Percentiles rank a stretch among this genome's conserved stretches.
Conservation (phyloP, 2,113 vertebrate species). For the Prolemur simus region DNA sequence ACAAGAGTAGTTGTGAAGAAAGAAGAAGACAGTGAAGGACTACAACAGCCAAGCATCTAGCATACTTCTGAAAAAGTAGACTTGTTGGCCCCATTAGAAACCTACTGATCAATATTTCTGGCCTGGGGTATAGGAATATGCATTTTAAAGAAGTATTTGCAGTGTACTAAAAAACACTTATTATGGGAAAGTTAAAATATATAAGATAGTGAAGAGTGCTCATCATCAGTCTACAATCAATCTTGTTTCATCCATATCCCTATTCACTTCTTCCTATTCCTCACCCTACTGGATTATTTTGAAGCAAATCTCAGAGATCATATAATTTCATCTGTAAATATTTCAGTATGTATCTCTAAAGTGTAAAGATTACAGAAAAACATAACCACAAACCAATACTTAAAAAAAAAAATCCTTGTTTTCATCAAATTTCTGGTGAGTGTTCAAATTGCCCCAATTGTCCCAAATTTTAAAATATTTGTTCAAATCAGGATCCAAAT, state of each 20-base stretch:
- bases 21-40: background rate
- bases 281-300: background rate
- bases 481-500: background rate
- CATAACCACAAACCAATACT: background rate
- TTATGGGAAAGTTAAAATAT: background rate
- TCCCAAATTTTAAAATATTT: conserved; percentile 27
- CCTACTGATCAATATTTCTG: background rate
- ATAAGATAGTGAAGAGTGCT: background rate
- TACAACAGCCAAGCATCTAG: background rate
- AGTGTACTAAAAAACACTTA: background rate
- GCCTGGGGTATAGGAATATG: background rate
- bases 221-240: background rate
- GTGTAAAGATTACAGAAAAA: background rate
- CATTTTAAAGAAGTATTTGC: background rate
- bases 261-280: background rate
- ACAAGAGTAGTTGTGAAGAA: background rate
- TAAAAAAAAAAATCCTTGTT: background rate
- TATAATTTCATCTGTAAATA: background rate
- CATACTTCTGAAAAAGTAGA: background rate
- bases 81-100: background rate
- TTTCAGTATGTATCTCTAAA: background rate
- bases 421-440: background rate
- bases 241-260: background rate
- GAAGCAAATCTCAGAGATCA: background rate
- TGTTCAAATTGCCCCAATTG: background rate